Evolutionary conservation across 1,140 invertebrate species (phyloP).

Genomic region (Babylonia areolata): DNA sequence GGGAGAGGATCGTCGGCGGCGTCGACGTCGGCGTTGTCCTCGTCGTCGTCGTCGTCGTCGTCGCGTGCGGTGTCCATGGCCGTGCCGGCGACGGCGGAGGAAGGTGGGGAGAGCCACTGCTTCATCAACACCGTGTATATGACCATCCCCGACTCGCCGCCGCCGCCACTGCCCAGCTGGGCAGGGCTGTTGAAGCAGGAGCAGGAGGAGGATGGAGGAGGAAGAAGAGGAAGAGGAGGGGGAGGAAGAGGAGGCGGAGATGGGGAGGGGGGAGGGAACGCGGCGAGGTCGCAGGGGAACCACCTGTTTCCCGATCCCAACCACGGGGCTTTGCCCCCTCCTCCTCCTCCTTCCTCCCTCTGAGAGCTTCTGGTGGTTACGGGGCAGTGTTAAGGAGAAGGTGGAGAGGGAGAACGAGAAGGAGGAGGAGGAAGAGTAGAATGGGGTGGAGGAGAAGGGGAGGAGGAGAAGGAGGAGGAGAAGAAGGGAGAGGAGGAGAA

Average conservation of each 20-base stretch:
- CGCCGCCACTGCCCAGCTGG: not conserved
- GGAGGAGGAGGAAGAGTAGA: not conserved
- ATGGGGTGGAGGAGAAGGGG: not conserved
- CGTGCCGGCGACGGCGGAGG: not conserved
- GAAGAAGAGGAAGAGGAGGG: not conserved
- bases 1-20: not conserved
- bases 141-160: not conserved
- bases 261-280: not conserved
- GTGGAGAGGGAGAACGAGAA: too few species aligned
- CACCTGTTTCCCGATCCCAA: constrained; percentile 9
- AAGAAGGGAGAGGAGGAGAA: too few species aligned
- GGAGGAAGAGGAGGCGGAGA: not conserved
- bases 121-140: constrained; percentile 26
- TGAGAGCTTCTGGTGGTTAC: not conserved
- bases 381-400: too few species aligned
- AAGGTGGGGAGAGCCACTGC: not conserved
- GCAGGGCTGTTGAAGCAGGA: not conserved
- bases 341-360: not conserved
- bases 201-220: not conserved
- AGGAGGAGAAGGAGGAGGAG: too few species aligned
- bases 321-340: constrained; percentile 2
- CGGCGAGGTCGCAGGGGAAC: not conserved
- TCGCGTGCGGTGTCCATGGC: not conserved
- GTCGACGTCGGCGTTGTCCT: not conserved
- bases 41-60: not conserved